Conservation (phyloP, 2,113 vertebrate species). For the Jaculus jaculus region DNA sequence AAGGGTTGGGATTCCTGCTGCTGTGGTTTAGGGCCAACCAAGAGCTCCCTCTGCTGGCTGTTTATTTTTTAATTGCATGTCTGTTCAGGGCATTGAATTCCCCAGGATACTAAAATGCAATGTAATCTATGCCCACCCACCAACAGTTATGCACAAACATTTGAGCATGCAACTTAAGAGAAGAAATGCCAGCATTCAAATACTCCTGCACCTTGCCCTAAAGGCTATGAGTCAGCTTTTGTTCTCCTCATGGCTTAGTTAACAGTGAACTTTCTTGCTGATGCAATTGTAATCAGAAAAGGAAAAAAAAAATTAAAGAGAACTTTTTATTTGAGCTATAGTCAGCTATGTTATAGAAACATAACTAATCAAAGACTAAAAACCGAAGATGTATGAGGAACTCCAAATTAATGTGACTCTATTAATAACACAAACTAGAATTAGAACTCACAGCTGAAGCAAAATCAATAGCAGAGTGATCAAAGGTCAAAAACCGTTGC, state of each 20-base stretch:
- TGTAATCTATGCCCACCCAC: not conserved
- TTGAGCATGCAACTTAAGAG: not conserved
- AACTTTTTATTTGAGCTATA: slow-evolving; percentile 44
- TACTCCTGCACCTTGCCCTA: not conserved
- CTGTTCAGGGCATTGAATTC: not conserved
- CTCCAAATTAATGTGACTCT: slow-evolving; percentile 55
- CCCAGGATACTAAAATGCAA: not conserved
- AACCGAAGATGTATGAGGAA: slow-evolving; percentile 50
- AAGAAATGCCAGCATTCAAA: slow-evolving; percentile 33
- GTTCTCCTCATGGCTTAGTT: slow-evolving; percentile 48
- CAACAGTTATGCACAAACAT: not conserved
- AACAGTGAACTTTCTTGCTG: slow-evolving; percentile 67
- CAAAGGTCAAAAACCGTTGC: slow-evolving; percentile 34
- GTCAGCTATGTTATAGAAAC: slow-evolving; percentile 64
- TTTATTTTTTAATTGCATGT: not conserved
- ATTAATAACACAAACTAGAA: slow-evolving; percentile 62
- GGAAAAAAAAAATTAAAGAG: slow-evolving; percentile 65
- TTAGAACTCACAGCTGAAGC: slow-evolving; percentile 44
- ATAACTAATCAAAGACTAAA: slow-evolving; percentile 59
- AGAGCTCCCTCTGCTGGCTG: slow-evolving; percentile 45
- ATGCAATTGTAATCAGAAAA: slow-evolving; percentile 55
- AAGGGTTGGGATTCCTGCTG: not conserved
- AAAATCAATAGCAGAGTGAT: not conserved
- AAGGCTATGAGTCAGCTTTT: slow-evolving; percentile 44
- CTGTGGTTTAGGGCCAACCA: not conserved